phyloP scores from a whole-genome alignment of 2,888 invertebrate genomes.

The Mythimna lalbum region DNA sequence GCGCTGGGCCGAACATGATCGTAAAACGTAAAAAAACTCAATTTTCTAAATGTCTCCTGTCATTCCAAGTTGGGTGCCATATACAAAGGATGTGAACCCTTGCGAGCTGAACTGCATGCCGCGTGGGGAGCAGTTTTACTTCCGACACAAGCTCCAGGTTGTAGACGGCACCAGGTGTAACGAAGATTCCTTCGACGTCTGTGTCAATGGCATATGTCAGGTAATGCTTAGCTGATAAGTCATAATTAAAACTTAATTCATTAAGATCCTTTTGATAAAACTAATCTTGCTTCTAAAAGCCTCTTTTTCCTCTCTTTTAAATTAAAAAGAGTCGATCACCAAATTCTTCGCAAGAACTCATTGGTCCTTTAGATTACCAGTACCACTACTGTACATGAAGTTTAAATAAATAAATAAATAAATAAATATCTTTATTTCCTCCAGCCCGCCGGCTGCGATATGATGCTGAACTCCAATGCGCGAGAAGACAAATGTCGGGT shows the following conservation, averaged over 20 bases:
- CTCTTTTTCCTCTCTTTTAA: too few species aligned
- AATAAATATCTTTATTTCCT: neutral
- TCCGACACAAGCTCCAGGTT: constrained; percentile 95
- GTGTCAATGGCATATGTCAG: constrained; percentile 98
- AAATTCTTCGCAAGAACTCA: neutral
- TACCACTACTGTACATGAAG: too few species aligned
- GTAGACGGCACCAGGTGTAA: constrained; percentile 96
- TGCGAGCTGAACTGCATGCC: constrained; percentile 99
- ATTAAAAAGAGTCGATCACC: neutral
- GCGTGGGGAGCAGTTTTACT: constrained; percentile 97
- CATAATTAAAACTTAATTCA: neutral
- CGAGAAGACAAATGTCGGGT: constrained; percentile 97
- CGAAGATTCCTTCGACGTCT: constrained; percentile 96
- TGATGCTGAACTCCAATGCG: constrained; percentile 96
- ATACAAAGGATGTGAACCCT: constrained; percentile 96
- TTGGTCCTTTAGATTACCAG: neutral
- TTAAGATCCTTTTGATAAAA: neutral
- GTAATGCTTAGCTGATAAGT: constrained; percentile 81
- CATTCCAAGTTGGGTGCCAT: constrained; percentile 94
- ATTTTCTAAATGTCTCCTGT: neutral
- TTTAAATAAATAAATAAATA: too few species aligned
- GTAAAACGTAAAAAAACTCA: too few species aligned
- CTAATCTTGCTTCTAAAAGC: too few species aligned
- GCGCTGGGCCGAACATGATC: too few species aligned
- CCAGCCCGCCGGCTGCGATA: constrained; percentile 98